Base-by-base conservation (phyloP, 1,140 invertebrate genomes). In the Ladona fulva region DNA sequence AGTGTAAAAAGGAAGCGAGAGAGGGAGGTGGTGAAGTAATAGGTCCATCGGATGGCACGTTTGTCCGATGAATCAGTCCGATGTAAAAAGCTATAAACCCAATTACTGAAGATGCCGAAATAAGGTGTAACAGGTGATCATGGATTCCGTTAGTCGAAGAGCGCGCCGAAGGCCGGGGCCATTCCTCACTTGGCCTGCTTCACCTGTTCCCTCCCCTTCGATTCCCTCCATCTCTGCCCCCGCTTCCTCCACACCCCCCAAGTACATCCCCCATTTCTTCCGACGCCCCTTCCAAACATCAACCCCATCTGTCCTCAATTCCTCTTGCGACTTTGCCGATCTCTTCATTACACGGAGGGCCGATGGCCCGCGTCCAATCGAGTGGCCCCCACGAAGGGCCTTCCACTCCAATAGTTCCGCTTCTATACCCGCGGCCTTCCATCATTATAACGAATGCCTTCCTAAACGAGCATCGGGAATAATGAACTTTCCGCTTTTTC, bases 101-200 rank as follows among this genome's bases (percentile, higher is more conserved):
- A 66, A 66, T 66, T 66, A 66, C 52, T 22, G 52, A 1, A 66
- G 52, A 66, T 66, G 3, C 52, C 52, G 52, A 66, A 66, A 66
- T 66, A 66, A 66, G 52, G 52, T 12, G 52, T 66, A 66, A 66
- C 52, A 66, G 52, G 52, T 66, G 52, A 66, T 66, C 52, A 66
- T 5, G 52, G 52, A 66, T 66, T 66, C 52, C 52, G 52, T 66
- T 66, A 66, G n/a, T 66, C 52, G 12, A 66, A 66, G 5, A 66
- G 14, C 52, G 29, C 52, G 52, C 14, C 44, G 44, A 11, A 19
- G 44, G 44, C 44, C 44, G 10, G 44, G 10, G 10, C 44, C 52
- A 66, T 66, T 22, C 52, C 52, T 66, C 52, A 66, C n/a, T 5
- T 12, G 52, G 52, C 1, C 52, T 12, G 3, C 52, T 16, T 66